These are phyloP conservation scores for Nothobranchius kuhntae DNA, from an alignment of 2,113 vertebrate genomes.

Conservation along the genomic window DNA sequence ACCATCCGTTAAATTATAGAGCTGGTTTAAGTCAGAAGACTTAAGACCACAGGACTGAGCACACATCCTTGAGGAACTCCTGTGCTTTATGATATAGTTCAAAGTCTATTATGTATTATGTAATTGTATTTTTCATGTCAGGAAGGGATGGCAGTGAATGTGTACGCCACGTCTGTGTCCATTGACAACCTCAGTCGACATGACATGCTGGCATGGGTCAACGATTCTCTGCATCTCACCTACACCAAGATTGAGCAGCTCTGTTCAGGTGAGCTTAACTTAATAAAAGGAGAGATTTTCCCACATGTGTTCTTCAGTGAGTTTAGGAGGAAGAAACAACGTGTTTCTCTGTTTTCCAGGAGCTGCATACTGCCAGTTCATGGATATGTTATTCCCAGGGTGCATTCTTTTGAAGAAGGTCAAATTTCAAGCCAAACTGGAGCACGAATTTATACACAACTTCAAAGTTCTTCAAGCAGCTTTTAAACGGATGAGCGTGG, in stretches of 20 bases:
- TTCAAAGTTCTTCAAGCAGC: conserved; percentile 98
- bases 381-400: conserved; percentile 98
- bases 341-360: conserved; percentile 73
- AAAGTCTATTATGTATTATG: not conserved
- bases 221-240: conserved; percentile 93
- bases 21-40: no score
- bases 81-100: no score
- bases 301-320: not conserved
- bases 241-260: conserved; percentile 98
- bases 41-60: no score
- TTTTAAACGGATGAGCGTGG: conserved; percentile 96
- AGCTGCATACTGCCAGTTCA: conserved; percentile 97
- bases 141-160: conserved; percentile 96
- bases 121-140: conserved; percentile 32
- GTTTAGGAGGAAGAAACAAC: not conserved
- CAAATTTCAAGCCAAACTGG: conserved; percentile 97
- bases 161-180: conserved; percentile 96
- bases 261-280: conserved; percentile 86
- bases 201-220: conserved; percentile 98
- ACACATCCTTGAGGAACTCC: no score
- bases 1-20: no score
- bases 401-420: conserved; percentile 95
- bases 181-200: conserved; percentile 97
- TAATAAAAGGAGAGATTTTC: no score
- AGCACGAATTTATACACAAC: conserved; percentile 97